Conservation (phyloP, 2,113 vertebrate species). For the western clawed frog (Xenopus tropicalis) region UCB_Xtro_10.0 CM004446.2:142678001-142678500, state of each 20-base stretch:
- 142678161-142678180: conserved; percentile 6
- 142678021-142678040: no score
- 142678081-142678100: conserved; percentile 12
- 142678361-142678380: no score
- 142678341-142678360: no score
- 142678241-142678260: neutral
- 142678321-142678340: no score
- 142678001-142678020: no score
- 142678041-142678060: neutral
- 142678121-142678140: conserved; percentile 20
- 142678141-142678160: conserved; percentile 11
- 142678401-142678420: no score
- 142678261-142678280: neutral
- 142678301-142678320: no score
- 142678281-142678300: neutral
- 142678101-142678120: conserved; percentile 13
- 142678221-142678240: conserved; percentile 26
- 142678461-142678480: no score
- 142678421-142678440: no score
- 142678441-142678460: no score
- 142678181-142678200: conserved; percentile 28
- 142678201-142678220: conserved; percentile 37
- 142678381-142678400: no score
- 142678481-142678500: no score
- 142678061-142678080: neutral